Evolutionary conservation across 2,797 vertebrate genomes (phyloP).

Genomic region (Oreonectes daqikongensis): DNA sequence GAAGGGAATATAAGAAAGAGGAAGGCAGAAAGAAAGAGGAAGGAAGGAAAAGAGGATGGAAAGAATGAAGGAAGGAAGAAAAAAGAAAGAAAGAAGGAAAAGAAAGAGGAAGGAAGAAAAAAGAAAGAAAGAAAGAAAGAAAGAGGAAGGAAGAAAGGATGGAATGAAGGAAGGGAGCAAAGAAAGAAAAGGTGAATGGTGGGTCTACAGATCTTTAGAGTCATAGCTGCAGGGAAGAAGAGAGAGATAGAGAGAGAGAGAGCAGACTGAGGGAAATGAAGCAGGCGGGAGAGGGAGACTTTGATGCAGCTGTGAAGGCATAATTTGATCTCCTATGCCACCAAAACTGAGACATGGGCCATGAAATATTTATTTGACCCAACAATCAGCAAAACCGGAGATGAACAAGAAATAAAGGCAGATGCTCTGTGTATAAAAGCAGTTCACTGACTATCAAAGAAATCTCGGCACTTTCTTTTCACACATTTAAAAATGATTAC

Average conservation of each 20-base stretch:
- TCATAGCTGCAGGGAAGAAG: conserved; percentile 10
- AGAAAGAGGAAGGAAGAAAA: no score
- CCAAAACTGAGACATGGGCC: conserved; percentile 55
- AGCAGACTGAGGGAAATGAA: conserved; percentile 48
- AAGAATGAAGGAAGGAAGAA: conserved; percentile 31
- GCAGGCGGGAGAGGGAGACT: conserved; percentile 57
- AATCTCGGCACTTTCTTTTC: neutral
- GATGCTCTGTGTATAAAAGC: conserved; percentile 12
- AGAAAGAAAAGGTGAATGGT: conserved; percentile 44
- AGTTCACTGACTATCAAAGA: conserved; percentile 10
- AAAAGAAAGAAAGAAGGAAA: conserved; percentile 29
- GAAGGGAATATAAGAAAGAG: neutral
- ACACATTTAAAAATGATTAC: conserved; percentile 10
- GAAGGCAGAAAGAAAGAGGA: neutral
- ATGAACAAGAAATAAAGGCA: conserved; percentile 41
- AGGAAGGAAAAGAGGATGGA: neutral
- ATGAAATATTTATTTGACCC: conserved; percentile 58
- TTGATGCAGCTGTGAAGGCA: conserved; percentile 50
- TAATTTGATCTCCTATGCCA: conserved; percentile 59
- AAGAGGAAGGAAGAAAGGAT: no score
- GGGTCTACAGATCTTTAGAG: conserved; percentile 14
- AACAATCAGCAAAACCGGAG: conserved; percentile 55
- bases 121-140: conserved; percentile 41
- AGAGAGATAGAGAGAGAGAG: conserved; percentile 15
- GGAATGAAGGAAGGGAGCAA: no score